These are phyloP conservation scores for Melanerpes formicivorus DNA, from an alignment of 2,113 vertebrate species.

Conservation along the genomic window DNA sequence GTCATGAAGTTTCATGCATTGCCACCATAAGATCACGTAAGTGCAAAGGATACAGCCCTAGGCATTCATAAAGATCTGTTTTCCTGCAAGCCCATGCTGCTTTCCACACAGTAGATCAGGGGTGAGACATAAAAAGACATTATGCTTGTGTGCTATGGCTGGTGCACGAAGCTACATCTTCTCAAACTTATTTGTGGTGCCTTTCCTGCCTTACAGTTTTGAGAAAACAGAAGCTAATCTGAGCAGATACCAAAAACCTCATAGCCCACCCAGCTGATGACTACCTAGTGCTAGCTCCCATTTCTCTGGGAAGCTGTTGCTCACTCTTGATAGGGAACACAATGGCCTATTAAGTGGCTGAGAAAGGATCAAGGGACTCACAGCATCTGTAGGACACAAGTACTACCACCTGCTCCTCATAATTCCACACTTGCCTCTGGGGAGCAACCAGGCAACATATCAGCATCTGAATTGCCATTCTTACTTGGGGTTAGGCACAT, in stretches of 20 bases:
- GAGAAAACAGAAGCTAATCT: not conserved
- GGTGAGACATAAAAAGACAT: not conserved
- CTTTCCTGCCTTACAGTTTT: not conserved
- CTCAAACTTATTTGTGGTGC: not conserved
- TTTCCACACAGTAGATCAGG: not conserved
- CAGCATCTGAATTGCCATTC: not conserved
- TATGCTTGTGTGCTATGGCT: not conserved
- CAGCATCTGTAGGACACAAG: not conserved
- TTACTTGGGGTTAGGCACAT: not conserved
- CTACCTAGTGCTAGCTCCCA: not conserved
- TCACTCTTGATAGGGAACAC: not conserved
- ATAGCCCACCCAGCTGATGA: not conserved
- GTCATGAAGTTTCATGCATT: not conserved
- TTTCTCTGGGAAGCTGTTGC: not conserved
- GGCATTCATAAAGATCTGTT: not conserved
- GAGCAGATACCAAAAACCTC: not conserved
- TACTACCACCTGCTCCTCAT: not conserved
- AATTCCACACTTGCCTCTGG: not conserved
- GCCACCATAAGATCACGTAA: not conserved
- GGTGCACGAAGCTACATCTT: not conserved
- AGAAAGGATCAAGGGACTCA: not conserved
- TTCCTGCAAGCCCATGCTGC: not conserved
- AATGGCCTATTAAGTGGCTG: not conserved
- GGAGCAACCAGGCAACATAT: not conserved
- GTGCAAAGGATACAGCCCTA: not conserved